A percentile compares a stretch with the other conserved stretches of the same genome.
phyloP scores from a whole-genome alignment of 2,888 invertebrate species.

The Neoitamus cyanurus region DNA sequence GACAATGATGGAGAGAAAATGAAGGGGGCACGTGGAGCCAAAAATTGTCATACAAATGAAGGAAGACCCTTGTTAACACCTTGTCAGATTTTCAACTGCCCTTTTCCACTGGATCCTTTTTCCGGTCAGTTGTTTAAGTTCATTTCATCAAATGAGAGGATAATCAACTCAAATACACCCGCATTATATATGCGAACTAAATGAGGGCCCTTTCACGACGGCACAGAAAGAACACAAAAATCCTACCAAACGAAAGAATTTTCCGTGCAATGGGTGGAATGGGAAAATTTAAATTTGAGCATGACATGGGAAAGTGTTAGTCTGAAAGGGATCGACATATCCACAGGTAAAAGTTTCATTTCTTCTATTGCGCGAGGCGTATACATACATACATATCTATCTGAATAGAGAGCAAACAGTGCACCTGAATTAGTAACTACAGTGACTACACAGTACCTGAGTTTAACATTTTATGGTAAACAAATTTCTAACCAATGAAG shows the following conservation, averaged over 20 bases:
- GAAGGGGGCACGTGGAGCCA: not conserved
- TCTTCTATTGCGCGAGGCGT: too few species aligned
- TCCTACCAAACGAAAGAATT: not conserved
- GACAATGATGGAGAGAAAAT: not conserved
- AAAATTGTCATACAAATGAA: not conserved
- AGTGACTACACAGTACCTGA: too few species aligned
- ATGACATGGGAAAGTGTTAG: not conserved
- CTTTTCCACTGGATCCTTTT: not conserved
- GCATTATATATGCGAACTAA: slow-evolving; percentile 6
- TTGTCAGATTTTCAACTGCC: slow-evolving; percentile 24
- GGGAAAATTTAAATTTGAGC: not conserved
- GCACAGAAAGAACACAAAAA: not conserved
- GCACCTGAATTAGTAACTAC: too few species aligned
- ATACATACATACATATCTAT: too few species aligned
- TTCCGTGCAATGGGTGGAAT: not conserved
- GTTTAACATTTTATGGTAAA: too few species aligned
- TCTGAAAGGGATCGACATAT: not conserved
- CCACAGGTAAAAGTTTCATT: too few species aligned
- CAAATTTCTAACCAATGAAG: too few species aligned
- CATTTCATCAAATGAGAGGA: slow-evolving; percentile 26
- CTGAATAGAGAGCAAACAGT: too few species aligned
- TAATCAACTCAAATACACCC: slow-evolving; percentile 12
- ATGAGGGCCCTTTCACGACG: not conserved
- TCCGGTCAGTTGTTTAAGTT: slow-evolving; percentile 22
- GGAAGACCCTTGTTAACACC: slow-evolving; percentile 24